Base-by-base conservation (phyloP, 2,797 vertebrate species). In the Myoxocephalus aenaeus region DNA sequence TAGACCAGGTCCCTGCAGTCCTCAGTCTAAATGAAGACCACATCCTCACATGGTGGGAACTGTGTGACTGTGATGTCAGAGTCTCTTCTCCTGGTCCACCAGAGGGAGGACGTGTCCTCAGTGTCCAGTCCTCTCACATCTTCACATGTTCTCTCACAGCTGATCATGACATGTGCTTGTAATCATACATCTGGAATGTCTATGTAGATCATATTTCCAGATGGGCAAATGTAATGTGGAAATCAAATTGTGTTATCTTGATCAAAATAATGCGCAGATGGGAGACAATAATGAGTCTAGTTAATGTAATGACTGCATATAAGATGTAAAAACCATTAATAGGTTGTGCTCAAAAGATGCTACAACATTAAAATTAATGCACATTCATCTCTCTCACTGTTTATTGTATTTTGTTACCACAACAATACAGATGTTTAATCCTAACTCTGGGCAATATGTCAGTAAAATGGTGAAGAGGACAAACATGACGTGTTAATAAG, bases 261-360 rank as follows among this genome's bases (percentile, higher is more conserved):
- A 48, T 32, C 3, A 20, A 29, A 32, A 51, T 32, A 14, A n/a
- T 65, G 22, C 42, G 42, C 75, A 77, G 59, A 72, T 68, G 46
- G 65, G 65, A 54, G 2, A 61, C 13, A 34, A 20, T 46, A 18
- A 73, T 56, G n/a, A 44, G 36, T 18, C n/a, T 38, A 4, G 36
- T 8, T 57, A 0, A 25, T 29, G 34, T 61, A 9, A 61, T 51
- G 54, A 67, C 11, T 59, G 4, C 50, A 25, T 22, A 53, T 53
- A 25, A 13, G 50, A 22, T 53, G n/a, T n/a, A n/a, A n/a, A n/a
- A n/a, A n/a, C n/a, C n/a, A n/a, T n/a, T n/a, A n/a, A 51, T 51
- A 7, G 20, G 50, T 53, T 50, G 8, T 50, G 20, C 46, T 50
- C 48, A 9, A 46, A 46, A 50, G 18, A 50, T 25, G n/a, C 22